Conservation (phyloP, 2,797 vertebrate species). For the Bufotes viridis region DNA sequence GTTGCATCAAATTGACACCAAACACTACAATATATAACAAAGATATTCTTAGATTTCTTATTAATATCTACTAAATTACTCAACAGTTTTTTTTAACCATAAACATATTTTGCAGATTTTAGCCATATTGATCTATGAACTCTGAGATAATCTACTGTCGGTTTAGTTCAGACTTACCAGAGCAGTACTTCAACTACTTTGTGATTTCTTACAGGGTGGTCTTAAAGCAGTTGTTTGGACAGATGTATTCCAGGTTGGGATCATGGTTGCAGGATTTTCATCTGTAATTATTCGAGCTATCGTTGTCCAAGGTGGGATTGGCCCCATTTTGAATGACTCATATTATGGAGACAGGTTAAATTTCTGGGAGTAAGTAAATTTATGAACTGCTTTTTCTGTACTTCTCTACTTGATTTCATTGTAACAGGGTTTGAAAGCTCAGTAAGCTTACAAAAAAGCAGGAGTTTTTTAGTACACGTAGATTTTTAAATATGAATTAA, state of each 20-base stretch:
- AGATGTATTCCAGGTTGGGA: constrained; percentile 81
- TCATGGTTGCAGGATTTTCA: constrained; percentile 81
- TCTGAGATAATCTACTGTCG: too few species aligned
- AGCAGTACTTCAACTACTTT: neutral
- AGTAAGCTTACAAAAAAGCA: neutral
- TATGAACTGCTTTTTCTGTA: neutral
- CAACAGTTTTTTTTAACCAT: too few species aligned
- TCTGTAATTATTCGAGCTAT: constrained; percentile 77
- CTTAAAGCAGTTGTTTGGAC: constrained; percentile 87
- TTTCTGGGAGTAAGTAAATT: constrained; percentile 76
- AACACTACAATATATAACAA: too few species aligned
- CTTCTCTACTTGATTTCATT: neutral
- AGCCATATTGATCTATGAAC: neutral
- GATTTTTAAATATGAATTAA: neutral
- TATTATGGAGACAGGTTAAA: constrained; percentile 79
- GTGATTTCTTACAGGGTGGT: constrained; percentile 74
- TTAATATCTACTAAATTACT: too few species aligned
- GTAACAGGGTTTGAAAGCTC: neutral
- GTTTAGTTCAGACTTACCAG: too few species aligned
- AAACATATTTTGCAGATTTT: neutral
- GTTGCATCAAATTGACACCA: too few species aligned
- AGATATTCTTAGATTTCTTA: too few species aligned
- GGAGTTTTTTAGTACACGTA: neutral
- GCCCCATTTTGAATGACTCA: constrained; percentile 74
- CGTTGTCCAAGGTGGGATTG: constrained; percentile 75